Evolutionary conservation across 2,797 vertebrate genomes (phyloP), one percentile per base, ranked within the genome.

Genomic region (Epinephelus awoara): DNA sequence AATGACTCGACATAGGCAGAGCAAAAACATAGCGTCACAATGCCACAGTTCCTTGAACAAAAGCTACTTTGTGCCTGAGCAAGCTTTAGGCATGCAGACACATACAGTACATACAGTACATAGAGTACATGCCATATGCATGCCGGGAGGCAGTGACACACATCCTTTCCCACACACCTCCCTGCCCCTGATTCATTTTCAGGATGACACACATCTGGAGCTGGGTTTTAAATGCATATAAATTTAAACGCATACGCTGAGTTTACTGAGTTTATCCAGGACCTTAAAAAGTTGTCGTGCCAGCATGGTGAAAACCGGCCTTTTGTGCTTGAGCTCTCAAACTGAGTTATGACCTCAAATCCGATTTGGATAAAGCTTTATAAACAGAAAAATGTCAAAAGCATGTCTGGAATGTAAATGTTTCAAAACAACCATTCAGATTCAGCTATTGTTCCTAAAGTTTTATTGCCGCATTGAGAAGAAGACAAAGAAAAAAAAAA

Each of bases 21-120:
- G 69, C 44, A 82, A 80, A 80, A 85, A 58, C 70, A 84, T 58
- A 55, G 46, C 46, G 7, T 77, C 73, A 89, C 77, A 87, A 90
- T 87, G 63, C 61, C 40, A 76, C 80, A 63, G 18, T 65, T 74
- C 61, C 46, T 52, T 47, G 10, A 83, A 92, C 88, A 91, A 92
- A 91, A 79, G 78, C 42, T 61, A 81, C 79, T 87, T 83, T 86
- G 75, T 91, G 77, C 80, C 71, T 68, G 56, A 67, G 51, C 59
- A 57, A 17, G 29, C 29, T 47, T 55, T 47, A 49, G 67, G 52
- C 68, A 69, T 63, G 51, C 69, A 74, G 25, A 62, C 44, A 63
- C 27, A 75, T 64, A 67, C 62, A 67, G 42, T 46, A 51, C 54
- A 25, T 52, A 47, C 67, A 58, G 42, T 57, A 57, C 34, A 61